Percentiles rank a stretch among this genome's conserved stretches.
These are phyloP conservation scores for Drosophila yooni DNA, from an alignment of 2,888 invertebrate genomes.

Conservation along the genomic window DNA sequence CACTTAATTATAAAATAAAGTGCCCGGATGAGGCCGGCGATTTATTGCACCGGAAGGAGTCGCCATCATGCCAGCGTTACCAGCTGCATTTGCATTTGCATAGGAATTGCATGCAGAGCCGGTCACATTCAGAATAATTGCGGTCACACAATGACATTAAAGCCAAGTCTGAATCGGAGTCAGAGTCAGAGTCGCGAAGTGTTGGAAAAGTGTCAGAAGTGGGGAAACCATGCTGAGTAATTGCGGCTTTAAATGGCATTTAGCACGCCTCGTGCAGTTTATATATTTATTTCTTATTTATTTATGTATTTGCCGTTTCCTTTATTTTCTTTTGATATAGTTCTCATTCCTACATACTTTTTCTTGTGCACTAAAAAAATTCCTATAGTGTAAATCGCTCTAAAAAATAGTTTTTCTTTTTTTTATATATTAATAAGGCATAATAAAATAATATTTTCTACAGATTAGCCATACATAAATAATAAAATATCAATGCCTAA, in stretches of 20 bases:
- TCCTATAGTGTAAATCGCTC: not conserved
- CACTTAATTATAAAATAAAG: conserved; percentile 69
- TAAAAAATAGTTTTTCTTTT: not conserved
- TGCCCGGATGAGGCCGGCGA: conserved; percentile 44
- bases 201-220: conserved; percentile 6
- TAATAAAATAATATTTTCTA: not conserved
- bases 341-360: conserved; percentile 11
- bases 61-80: conserved; percentile 39
- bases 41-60: conserved; percentile 74
- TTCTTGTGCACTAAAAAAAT: not conserved
- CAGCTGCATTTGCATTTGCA: conserved; percentile 59
- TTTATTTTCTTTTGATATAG: conserved; percentile 12
- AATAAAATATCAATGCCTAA: not conserved
- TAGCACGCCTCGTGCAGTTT: conserved; percentile 76
- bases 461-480: not conserved
- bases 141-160: conserved; percentile 76
- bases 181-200: conserved; percentile 48
- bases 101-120: conserved; percentile 68
- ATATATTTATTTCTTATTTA: conserved; percentile 31
- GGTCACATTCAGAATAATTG: conserved; percentile 71
- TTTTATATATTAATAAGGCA: not conserved
- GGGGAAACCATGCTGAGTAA: conserved; percentile 76
- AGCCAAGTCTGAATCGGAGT: conserved; percentile 64
- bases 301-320: conserved; percentile 35
- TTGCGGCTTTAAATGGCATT: conserved; percentile 81